Evolutionary conservation across 2,797 vertebrate genomes (phyloP), one percentile per base, ranked within the genome.

Genomic region (Melanotaenia trifasciata): DNA sequence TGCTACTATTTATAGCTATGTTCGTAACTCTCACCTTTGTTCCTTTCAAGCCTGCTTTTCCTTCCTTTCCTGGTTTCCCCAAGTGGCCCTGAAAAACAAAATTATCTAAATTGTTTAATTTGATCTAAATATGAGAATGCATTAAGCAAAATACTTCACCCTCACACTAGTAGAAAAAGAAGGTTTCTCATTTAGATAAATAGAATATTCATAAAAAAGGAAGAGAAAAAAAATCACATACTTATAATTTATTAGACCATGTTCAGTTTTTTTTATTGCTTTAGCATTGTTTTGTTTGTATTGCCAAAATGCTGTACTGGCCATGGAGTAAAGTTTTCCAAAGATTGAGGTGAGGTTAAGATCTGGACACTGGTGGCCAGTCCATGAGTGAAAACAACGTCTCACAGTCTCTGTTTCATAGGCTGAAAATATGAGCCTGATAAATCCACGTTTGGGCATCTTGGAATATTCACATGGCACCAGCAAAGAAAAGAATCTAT

Each of bases 21-120:
- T 53, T 71, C 68, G 7, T 3, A n/a, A 63, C 1, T 11, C 84
- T 88, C 66, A 94, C 94, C 90, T 94, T 95, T 1, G 58, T 35
- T 83, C 94, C 94, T 83, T 95, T 95, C 40, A 93, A 54, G 3
- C 94, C 94, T 0, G 71, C 36, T 64, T 93, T 93, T 22, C 94
- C 94, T 28, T 89, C 85, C 70, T 92, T 93, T 5, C 94, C 94
- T 28, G 77, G 24, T 89, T 94, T 94, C 10, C 94, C 94, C 84
- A 95, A 50, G 81, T 95, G 94, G 24, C 94, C 94, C 94, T 95
- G 62, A 38, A 63, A 32, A 77, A 72, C 54, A 74, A 56, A 14
- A 18, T 9, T 1, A 30, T 56, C 13, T 16, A 2, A 56, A 30
- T 53, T 47, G 4, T 1, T 53, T 32, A 53, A 43, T 67, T 76